These are phyloP conservation scores for Pluvialis apricaria DNA, from an alignment of 2,113 vertebrate species.

Conservation along the genomic window DNA sequence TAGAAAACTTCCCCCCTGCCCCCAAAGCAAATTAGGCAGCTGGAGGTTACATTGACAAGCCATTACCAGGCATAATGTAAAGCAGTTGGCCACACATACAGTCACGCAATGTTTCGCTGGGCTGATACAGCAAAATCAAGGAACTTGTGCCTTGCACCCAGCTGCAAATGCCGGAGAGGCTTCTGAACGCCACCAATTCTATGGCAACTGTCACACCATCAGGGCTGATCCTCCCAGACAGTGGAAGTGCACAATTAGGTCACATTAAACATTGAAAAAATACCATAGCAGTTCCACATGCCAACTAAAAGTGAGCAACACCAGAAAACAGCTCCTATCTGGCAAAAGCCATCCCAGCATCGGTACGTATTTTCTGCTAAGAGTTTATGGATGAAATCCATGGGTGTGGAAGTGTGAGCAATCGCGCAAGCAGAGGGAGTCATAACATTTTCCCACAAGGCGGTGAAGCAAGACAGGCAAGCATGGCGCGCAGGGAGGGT, in stretches of 20 bases:
- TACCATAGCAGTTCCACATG: not conserved
- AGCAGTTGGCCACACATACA: not conserved
- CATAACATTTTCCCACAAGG: not conserved
- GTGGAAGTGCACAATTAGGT: conserved; percentile 35
- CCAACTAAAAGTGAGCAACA: not conserved
- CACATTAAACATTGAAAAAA: conserved; percentile 30
- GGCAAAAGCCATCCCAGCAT: not conserved
- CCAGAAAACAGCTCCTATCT: not conserved
- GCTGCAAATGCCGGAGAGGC: not conserved
- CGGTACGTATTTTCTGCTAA: not conserved
- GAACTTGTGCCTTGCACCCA: not conserved
- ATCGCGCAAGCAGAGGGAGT: not conserved
- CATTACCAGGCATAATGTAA: not conserved
- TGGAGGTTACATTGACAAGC: not conserved
- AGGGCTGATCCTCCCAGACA: not conserved
- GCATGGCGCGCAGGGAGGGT: fast-evolving
- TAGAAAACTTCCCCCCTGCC: not conserved
- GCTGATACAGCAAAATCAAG: conserved; percentile 5
- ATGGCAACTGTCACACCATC: not conserved
- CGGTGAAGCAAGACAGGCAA: not conserved
- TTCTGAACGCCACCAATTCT: not conserved
- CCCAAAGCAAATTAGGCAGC: not conserved
- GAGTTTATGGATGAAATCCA: not conserved
- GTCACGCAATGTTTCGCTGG: fast-evolving
- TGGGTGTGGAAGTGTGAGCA: fast-evolving